These are phyloP conservation scores for Neopelma chrysocephalum DNA, from an alignment of 2,797 vertebrate genomes.

Conservation along the genomic window DNA sequence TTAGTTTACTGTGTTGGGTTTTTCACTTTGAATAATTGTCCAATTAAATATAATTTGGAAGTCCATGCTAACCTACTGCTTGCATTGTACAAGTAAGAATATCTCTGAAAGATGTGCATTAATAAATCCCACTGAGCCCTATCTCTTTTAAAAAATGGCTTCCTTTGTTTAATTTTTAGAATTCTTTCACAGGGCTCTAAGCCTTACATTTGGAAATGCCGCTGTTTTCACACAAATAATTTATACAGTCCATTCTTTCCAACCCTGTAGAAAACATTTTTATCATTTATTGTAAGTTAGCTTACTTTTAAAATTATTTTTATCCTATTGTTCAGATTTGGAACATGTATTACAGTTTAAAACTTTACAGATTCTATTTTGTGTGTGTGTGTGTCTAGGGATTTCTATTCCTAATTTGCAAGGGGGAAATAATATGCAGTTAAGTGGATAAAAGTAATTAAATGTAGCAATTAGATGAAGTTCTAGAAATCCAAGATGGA, in stretches of 20 bases:
- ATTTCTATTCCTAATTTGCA: conserved; percentile 25
- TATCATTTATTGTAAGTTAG: conserved; percentile 43
- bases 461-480: conserved; percentile 1
- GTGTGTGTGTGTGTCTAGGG: not conserved
- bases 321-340: conserved; percentile 21
- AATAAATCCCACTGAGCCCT: conserved; percentile 99
- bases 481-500: not conserved
- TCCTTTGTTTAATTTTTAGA: conserved; percentile 91
- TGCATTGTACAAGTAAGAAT: conserved; percentile 88
- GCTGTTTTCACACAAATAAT: conserved; percentile 74
- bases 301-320: not conserved
- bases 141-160: conserved; percentile 85
- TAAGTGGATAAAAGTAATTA: conserved; percentile 40
- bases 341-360: conserved; percentile 4
- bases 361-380: not conserved
- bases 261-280: conserved; percentile 51
- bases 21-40: conserved; percentile 99
- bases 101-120: conserved; percentile 89
- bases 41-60: conserved; percentile 99
- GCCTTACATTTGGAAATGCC: conserved; percentile 68
- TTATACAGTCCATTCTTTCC: conserved; percentile 58
- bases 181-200: conserved; percentile 75
- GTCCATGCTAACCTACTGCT: conserved; percentile 90
- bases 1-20: conserved; percentile 95
- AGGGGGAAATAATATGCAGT: conserved; percentile 5